Evolutionary conservation across 2,797 vertebrate species (phyloP), one percentile per base, ranked within the genome.

Genomic region (Microcaecilia unicolor): DNA sequence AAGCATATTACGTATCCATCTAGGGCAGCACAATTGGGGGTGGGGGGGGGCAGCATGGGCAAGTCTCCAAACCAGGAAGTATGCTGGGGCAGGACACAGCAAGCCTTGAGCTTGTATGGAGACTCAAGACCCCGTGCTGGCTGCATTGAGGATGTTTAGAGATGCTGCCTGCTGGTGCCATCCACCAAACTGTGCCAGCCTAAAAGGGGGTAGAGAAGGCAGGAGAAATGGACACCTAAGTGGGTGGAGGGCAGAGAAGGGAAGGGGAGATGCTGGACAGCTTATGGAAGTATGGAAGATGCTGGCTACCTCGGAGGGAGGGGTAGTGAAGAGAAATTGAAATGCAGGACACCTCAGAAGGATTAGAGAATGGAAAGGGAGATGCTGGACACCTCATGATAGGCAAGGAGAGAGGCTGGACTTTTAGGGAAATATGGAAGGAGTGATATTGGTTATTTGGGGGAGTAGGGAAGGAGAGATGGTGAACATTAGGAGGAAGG

Each of bases 181-280:
- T n/a, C n/a, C n/a, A n/a, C n/a, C n/a, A n/a, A n/a, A 12, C 22
- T 23, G 34, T 22, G n/a, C n/a, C n/a, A n/a, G 16, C 6, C 17
- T 17, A 23, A 42, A 26, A 16, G 28, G 20, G 8, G 11, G 16
- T 3, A 11, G 28, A 21, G 28, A 27, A 36, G 32, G 30, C 32
- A 32, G 15, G 4, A 9, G 23, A 24, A 13, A 30, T 40, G 14
- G n/a, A 42, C 10, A 1, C 0, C 34, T 4, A 20, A 11, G 7
- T 9, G 0, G 1, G 7, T 9, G 0, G 1, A 11, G 32, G 8
- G 8, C 12, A 9, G 8, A 3, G 14, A 6, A 15, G 7, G 7
- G 8, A 9, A 17, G 18, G 4, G 5, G 10, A 10, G 4, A 3
- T 3, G 5, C 7, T 14, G 9, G n/a, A 16, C 28, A 18, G 8